Evolutionary conservation across 2,888 invertebrate genomes (phyloP).

Genomic region (Acleris cristana): DNA sequence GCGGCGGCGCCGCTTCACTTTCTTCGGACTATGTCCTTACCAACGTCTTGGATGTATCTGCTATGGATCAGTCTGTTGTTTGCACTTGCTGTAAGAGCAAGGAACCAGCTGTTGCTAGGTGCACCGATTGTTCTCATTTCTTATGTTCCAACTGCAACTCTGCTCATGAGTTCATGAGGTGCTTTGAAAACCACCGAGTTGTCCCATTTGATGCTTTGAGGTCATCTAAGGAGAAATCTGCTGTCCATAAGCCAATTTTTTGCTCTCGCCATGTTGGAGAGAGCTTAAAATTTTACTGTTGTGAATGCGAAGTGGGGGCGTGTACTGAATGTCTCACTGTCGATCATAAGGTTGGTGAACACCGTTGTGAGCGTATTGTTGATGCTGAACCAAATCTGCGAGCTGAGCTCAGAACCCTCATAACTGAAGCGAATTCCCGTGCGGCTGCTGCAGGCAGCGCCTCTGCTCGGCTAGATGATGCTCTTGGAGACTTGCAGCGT

Average conservation of each 20-base stretch:
- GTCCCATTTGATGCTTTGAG: conserved; percentile 94
- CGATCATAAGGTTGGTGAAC: conserved; percentile 92
- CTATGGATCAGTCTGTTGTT: conserved; percentile 88
- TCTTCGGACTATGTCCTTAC: conserved; percentile 94
- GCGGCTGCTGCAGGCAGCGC: conserved; percentile 90
- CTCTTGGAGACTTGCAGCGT: conserved; percentile 92
- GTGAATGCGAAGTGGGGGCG: conserved; percentile 92
- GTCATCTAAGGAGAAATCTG: conserved; percentile 90
- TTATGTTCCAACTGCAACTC: conserved; percentile 97
- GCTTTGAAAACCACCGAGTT: conserved; percentile 97
- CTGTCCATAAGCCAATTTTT: conserved; percentile 94
- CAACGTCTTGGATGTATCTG: conserved; percentile 92
- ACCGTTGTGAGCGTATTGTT: conserved; percentile 92
- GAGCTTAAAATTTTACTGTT: conserved; percentile 94
- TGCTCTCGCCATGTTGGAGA: conserved; percentile 92
- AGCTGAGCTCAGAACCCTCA: conserved; percentile 89
- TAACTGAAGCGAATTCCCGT: conserved; percentile 90
- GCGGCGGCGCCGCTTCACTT: conserved; percentile 90
- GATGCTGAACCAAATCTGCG: conserved; percentile 91
- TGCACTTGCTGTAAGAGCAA: conserved; percentile 98
- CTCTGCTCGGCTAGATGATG: conserved; percentile 89
- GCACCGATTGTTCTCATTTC: conserved; percentile 97
- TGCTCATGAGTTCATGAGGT: conserved; percentile 98
- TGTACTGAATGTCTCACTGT: conserved; percentile 94
- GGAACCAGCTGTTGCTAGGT: conserved; percentile 96